Evolutionary conservation across 1,140 invertebrate species (phyloP), one percentile per base, ranked within the genome.

Genomic region (Lordiphosa mommai): DNA sequence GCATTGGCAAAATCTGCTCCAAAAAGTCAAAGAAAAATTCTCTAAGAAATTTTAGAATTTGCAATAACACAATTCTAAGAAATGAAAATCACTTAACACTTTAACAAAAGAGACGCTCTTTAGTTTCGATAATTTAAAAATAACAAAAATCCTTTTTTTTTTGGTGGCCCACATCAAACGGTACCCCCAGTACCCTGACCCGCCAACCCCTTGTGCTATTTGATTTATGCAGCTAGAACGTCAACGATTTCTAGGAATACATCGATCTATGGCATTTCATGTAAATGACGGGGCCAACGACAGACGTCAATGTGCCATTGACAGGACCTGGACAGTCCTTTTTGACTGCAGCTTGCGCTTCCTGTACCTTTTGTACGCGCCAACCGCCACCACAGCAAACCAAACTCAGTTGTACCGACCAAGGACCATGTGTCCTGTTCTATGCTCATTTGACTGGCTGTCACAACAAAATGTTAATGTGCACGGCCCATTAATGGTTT

Each of bases 391-490:
- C 64, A 29, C 20, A 5, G 3, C 20, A 23, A 23, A 23, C 20
- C 20, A 23, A 23, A 23, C 20, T 5, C 20, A 23, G 20, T 23
- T 5, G 5, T 17, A 27, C 7, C 29, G 14, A 14, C 16, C 16
- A 17, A 10, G 41, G 16, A 34, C 57, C 57, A 50, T 43, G 38
- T 58, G 61, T 51, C 37, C 49, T 49, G 61, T 43, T 38, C 52
- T 48, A 34, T 29, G 53, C 65, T 70, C 66, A 82, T 82, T 82
- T 82, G 66, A 68, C 77, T 77, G 77, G 40, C 77, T 82, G 77
- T 82, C 77, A 84, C 63, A 82, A 82, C 77, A 82, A 48, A 52
- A 80, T 65, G 69, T 69, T 79, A 79, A 79, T 79, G 74, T 56
- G 52, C 36, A 17, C 43, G 53, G 70, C 37, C 58, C 73, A 77